A percentile compares a stretch with the other conserved stretches of the same genome.
Evolutionary conservation across 1,140 invertebrate genomes (phyloP).

Genomic region (Sinella curviseta): DNA sequence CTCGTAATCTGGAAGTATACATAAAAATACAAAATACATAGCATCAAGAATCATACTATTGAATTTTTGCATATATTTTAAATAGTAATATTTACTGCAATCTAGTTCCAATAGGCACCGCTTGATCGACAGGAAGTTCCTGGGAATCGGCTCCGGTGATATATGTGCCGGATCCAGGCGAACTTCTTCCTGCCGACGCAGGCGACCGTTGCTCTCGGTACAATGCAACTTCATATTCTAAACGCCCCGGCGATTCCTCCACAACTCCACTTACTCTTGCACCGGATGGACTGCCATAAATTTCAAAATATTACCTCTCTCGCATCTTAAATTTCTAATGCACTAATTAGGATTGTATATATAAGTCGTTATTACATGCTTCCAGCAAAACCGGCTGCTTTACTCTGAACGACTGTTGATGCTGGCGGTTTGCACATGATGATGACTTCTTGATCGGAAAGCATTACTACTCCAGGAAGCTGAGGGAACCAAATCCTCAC

Average conservation of each 20-base stretch:
- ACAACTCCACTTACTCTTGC: constrained; percentile 81
- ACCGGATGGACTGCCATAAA: constrained; percentile 67
- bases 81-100: constrained; percentile 53
- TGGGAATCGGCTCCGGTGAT: constrained; percentile 58
- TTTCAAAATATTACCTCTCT: not conserved
- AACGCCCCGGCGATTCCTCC: constrained; percentile 75
- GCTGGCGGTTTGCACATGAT: constrained; percentile 87
- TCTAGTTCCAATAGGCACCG: constrained; percentile 50
- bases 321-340: not conserved
- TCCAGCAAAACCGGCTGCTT: constrained; percentile 83
- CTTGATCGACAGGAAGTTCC: constrained; percentile 71
- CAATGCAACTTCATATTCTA: constrained; percentile 82
- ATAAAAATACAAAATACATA: constrained; percentile 50
- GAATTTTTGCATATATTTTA: constrained; percentile 62
- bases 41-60: constrained; percentile 60
- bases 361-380: constrained; percentile 79
- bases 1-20: constrained; percentile 64
- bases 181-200: constrained; percentile 22
- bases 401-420: constrained; percentile 78
- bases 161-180: constrained; percentile 65
- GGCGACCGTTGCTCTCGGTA: constrained; percentile 65
- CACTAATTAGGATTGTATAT: too few relatives aligned
- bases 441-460: constrained; percentile 83
- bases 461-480: constrained; percentile 82
- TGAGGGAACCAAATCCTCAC: constrained; percentile 84